Conservation (phyloP, 2,888 invertebrate genomes). For the Micropterix aruncella region DNA sequence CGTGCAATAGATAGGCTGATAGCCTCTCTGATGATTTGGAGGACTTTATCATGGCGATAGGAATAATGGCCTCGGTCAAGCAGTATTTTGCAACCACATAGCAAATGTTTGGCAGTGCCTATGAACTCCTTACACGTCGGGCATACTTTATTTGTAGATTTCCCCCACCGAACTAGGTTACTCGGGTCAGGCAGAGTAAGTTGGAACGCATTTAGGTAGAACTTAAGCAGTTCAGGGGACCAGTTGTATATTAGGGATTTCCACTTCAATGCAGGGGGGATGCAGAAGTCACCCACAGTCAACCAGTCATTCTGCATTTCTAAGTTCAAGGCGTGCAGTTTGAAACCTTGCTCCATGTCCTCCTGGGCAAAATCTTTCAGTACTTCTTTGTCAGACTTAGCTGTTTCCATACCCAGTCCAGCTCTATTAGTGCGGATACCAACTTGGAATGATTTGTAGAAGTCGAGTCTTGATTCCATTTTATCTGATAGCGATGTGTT, state of each 20-base stretch:
- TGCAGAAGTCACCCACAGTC: conserved; percentile 1
- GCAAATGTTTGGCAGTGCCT: conserved; percentile 1
- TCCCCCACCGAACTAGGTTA: conserved; percentile 1
- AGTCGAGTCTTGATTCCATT: conserved; percentile 6
- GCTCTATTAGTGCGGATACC: conserved; percentile 6
- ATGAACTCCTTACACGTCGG: conserved; percentile 1
- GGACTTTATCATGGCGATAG: conserved; percentile 1
- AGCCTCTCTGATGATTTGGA: conserved; percentile 2
- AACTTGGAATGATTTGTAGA: too few relatives aligned
- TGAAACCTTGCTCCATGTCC: conserved; percentile 1
- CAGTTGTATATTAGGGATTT: conserved; percentile 1
- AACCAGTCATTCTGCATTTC: conserved; percentile 1
- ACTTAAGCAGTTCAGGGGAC: conserved; percentile 2
- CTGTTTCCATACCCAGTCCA: neutral
- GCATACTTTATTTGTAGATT: conserved; percentile 1
- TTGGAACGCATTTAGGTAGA: conserved; percentile 2
- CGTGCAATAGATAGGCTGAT: conserved; percentile 1
- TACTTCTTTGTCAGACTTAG: conserved; percentile 1
- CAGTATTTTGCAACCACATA: neutral
- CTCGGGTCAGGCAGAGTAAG: conserved; percentile 2
- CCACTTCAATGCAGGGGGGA: conserved; percentile 1
- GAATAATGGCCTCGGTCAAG: conserved; percentile 1
- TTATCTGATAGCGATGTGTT: neutral
- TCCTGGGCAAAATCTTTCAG: conserved; percentile 1
- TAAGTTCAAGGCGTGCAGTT: conserved; percentile 1